Evolutionary conservation across 2,113 vertebrate genomes (phyloP).

Genomic region (Theropithecus gelada): DNA sequence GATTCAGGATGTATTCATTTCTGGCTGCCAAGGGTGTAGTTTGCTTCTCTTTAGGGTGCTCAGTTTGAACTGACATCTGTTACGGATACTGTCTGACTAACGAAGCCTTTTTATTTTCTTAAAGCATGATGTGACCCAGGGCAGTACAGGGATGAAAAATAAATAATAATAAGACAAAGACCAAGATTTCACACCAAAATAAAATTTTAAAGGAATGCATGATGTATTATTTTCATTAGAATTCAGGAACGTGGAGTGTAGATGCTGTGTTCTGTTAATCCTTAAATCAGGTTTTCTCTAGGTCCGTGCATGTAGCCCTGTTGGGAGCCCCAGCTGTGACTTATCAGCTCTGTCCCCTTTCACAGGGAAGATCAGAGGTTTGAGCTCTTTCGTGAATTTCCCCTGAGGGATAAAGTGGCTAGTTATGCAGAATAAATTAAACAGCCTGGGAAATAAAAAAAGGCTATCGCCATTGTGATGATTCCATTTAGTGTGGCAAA

Average conservation of each 20-base stretch:
- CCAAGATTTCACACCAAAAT: conserved; percentile 33
- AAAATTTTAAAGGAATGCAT: background rate
- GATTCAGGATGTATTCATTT: conserved; percentile 65
- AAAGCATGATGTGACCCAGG: conserved; percentile 16
- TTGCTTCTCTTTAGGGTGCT: conserved; percentile 66
- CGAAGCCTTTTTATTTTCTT: conserved; percentile 68
- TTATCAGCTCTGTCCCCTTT: background rate
- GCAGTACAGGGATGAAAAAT: background rate
- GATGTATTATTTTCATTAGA: background rate
- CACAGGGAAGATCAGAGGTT: conserved; percentile 18
- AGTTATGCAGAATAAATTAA: conserved; percentile 45
- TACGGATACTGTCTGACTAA: conserved; percentile 53
- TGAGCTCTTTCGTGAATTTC: conserved; percentile 10
- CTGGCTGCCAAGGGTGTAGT: conserved; percentile 55
- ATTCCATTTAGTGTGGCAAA: background rate
- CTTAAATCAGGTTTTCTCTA: background rate
- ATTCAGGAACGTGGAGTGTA: background rate
- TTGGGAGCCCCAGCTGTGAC: background rate
- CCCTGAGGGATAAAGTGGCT: conserved; percentile 9
- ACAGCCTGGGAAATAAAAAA: conserved; percentile 36
- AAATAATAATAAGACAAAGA: background rate
- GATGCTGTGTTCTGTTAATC: background rate
- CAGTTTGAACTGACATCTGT: conserved; percentile 67
- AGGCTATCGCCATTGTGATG: background rate
- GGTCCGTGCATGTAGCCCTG: background rate